Percentiles rank a stretch among this genome's conserved stretches.
phyloP scores from a whole-genome alignment of 2,888 invertebrate species.

The Sphinx pinastri region DNA sequence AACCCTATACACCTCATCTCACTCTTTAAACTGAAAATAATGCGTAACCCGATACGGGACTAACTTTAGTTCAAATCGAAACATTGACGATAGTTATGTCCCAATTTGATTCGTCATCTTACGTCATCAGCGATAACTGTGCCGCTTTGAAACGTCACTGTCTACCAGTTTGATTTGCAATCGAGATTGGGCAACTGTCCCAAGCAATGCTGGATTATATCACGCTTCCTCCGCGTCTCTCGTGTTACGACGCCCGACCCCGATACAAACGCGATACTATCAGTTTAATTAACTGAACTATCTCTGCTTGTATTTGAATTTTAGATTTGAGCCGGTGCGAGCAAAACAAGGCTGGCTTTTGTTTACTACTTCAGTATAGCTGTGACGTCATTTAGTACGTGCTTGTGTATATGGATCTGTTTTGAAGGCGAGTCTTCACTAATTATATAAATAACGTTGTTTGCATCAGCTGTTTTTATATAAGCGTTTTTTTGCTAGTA shows the following conservation, averaged over 20 bases:
- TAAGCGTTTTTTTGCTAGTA: too few species aligned
- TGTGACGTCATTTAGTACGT: not conserved
- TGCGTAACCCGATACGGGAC: too few species aligned
- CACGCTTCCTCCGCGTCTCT: conserved; percentile 8
- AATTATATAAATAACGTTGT: too few species aligned
- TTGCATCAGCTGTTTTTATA: too few species aligned
- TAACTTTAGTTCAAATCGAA: not conserved
- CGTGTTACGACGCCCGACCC: not conserved
- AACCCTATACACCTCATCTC: too few species aligned
- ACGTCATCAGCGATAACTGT: not conserved
- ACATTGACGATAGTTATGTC: too few species aligned
- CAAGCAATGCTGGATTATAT: conserved; percentile 12
- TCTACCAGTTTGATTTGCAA: conserved; percentile 22
- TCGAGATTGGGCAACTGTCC: conserved; percentile 19
- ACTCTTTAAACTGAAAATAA: too few species aligned
- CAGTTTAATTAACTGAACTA: conserved; percentile 24
- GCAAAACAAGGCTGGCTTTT: not conserved
- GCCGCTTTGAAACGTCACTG: not conserved
- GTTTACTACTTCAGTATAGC: not conserved
- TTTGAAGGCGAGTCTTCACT: too few species aligned
- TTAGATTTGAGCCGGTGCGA: not conserved
- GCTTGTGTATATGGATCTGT: not conserved
- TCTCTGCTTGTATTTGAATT: conserved; percentile 23
- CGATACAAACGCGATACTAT: conserved; percentile 9
- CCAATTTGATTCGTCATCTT: not conserved